Evolutionary conservation across 2,888 invertebrate species (phyloP), one percentile per base, ranked within the genome.

Genomic region (Tiliacea aurago): DNA sequence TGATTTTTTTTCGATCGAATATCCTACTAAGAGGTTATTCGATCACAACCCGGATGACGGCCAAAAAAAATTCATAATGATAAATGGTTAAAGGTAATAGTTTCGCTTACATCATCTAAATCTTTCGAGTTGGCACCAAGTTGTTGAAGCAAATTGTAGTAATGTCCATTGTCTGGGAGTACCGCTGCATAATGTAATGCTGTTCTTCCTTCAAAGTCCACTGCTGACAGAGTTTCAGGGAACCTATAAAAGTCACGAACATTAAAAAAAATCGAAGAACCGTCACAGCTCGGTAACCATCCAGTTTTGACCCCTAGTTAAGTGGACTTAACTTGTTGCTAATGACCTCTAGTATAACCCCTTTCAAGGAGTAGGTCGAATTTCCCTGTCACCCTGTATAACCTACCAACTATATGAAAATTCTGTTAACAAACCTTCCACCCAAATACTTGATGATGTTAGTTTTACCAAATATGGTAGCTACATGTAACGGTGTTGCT

Each of bases 121-220:
- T 97, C 96, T 89, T 98, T 97, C 4, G 98, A 97, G 94, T 99
- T 98, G 51, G 98, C 98, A 66, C 99, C 99, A 73, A 99, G 97
- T 91, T 98, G 98, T 84, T 98, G 97, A 67, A 99, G 95, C 70
- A 99, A 96, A 92, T 98, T 98, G 92, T 98, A 99, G 90, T 98
- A 98, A 91, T 98, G 98, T 0, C 98, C 98, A 89, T 99, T 99
- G 89, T 99, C 98, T 56, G 97, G 97, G 74, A 98, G 94, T 18
- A 98, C 97, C 5, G 98, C 98, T 3, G 99, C 98, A 91, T 99
- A 99, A 94, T 99, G 99, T 80, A 99, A 96, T 1, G 99, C 97
- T n/a, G 98, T 98, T 86, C 98, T 96, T 62, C 98, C 98, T 91
- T 98, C 97, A 85, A 97, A 97, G 93, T 99, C 98, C 64, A 97